Evolutionary conservation across 2,888 invertebrate species (phyloP).

Genomic region (Hipparchia semele): DNA sequence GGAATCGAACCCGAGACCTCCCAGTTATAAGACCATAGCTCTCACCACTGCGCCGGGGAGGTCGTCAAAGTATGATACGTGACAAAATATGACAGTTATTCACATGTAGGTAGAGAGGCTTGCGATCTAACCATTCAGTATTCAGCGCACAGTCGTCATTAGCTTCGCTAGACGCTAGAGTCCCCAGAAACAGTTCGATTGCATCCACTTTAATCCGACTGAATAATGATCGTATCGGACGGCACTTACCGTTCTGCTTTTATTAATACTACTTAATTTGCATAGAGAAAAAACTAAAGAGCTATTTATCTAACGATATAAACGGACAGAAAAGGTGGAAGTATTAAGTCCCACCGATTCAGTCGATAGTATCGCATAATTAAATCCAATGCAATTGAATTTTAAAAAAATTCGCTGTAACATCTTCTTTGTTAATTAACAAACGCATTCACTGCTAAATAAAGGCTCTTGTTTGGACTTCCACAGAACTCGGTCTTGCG

Average conservation of each 20-base stretch:
- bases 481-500: no score
- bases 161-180: slow-evolving; percentile 73
- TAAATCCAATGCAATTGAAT: no score
- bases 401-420: no score
- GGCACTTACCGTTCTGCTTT: not conserved
- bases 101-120: slow-evolving; percentile 5
- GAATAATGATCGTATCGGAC: not conserved
- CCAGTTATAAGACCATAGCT: no score
- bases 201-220: slow-evolving; percentile 53
- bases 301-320: not conserved
- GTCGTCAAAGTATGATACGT: not conserved
- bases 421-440: no score
- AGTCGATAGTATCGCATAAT: no score
- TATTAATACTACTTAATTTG: not conserved
- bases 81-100: slow-evolving; percentile 8
- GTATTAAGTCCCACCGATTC: no score
- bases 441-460: no score
- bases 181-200: slow-evolving; percentile 67
- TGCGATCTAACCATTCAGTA: slow-evolving; percentile 55
- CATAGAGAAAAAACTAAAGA: not conserved
- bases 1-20: no score
- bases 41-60: no score
- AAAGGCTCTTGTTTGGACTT: no score
- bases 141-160: slow-evolving; percentile 75
- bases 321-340: no score